phyloP scores from a whole-genome alignment of 2,797 vertebrate genomes.

The Lophius americanus region DNA sequence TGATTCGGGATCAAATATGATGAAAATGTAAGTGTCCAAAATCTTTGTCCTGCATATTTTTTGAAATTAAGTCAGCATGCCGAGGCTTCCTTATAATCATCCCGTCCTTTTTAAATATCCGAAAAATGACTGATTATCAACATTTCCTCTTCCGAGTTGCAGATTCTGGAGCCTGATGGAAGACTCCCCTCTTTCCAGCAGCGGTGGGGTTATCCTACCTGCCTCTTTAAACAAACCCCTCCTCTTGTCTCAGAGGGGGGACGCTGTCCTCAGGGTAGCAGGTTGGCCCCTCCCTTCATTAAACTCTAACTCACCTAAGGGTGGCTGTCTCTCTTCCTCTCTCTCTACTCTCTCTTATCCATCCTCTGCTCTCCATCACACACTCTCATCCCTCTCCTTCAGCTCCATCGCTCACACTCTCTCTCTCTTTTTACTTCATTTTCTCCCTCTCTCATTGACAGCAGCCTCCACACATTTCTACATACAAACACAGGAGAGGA shows the following conservation, averaged over 20 bases:
- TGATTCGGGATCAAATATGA: too few species aligned
- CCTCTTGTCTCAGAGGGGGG: constrained; percentile 35
- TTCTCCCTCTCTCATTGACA: constrained; percentile 1
- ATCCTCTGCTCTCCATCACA: constrained; percentile 30
- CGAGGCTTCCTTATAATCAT: too few species aligned
- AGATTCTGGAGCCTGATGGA: not conserved
- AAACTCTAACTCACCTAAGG: constrained; percentile 43
- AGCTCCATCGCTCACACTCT: not conserved
- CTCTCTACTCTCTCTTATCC: constrained; percentile 23
- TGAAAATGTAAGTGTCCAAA: too few species aligned
- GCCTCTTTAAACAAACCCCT: constrained; percentile 51
- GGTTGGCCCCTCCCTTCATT: constrained; percentile 61
- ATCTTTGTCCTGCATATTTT: too few species aligned
- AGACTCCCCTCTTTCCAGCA: not conserved
- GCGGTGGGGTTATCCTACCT: not conserved
- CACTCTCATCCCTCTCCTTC: not conserved
- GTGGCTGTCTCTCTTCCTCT: constrained; percentile 21
- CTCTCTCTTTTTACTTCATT: constrained; percentile 2
- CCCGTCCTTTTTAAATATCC: too few species aligned
- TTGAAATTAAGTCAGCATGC: too few species aligned
- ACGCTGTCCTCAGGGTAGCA: constrained; percentile 49
- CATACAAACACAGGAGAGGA: constrained; percentile 10
- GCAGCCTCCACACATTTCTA: constrained; percentile 22
- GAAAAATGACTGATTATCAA: not conserved
- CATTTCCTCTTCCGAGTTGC: not conserved